Percentiles rank a stretch among this genome's conserved stretches.
These are phyloP conservation scores for Mixornis gularis DNA, from an alignment of 2,113 vertebrate genomes.

Conservation along the genomic window DNA sequence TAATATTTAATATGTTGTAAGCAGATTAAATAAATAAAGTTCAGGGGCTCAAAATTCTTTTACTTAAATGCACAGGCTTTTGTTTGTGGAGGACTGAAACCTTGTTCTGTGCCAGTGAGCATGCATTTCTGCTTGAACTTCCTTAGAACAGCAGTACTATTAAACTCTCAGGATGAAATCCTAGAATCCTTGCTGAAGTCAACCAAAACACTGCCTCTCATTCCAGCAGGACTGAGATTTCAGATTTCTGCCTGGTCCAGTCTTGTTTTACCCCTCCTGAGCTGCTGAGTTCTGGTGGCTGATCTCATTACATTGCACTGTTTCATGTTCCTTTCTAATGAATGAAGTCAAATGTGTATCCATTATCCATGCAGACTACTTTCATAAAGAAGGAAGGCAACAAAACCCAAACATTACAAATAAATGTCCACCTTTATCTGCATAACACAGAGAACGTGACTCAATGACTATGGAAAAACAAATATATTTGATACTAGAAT, in stretches of 20 bases:
- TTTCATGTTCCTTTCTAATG: neutral
- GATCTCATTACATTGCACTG: neutral
- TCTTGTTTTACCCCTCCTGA: neutral
- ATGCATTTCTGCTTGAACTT: neutral
- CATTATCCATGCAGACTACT: neutral
- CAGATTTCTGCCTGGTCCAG: neutral
- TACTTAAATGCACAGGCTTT: neutral
- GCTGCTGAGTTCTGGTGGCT: neutral
- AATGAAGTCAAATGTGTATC: neutral
- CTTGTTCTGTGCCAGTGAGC: neutral
- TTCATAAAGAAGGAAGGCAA: neutral
- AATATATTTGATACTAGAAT: neutral
- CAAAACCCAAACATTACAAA: neutral
- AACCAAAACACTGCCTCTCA: neutral
- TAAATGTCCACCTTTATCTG: neutral
- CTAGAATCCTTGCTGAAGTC: neutral
- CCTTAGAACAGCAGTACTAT: neutral
- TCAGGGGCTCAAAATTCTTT: neutral
- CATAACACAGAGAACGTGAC: neutral
- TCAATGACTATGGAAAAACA: neutral
- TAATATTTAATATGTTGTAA: neutral
- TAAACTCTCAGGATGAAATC: constrained; percentile 11
- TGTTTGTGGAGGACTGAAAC: neutral
- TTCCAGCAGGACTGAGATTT: neutral
- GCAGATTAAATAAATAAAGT: neutral